Evolutionary conservation across 2,113 vertebrate species (phyloP).

Genomic region (Sialia sialis): DNA sequence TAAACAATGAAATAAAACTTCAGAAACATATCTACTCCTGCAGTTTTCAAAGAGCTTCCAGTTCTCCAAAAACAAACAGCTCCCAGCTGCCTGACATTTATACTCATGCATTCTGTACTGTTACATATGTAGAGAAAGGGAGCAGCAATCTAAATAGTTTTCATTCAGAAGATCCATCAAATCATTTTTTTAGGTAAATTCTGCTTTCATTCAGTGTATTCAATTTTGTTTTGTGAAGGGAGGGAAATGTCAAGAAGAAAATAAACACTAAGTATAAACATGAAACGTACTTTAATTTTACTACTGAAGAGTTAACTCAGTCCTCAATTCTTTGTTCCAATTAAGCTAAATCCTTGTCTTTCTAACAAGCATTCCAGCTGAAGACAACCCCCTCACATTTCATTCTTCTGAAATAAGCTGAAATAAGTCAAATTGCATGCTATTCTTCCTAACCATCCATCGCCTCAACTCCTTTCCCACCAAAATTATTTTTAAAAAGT

Average conservation of each 20-base stretch:
- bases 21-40: slow-evolving; percentile 58
- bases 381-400: neutral
- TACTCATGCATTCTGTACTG: neutral
- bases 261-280: neutral
- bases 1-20: slow-evolving; percentile 63
- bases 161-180: neutral
- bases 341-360: neutral
- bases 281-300: neutral
- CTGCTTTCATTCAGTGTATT: neutral
- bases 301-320: neutral
- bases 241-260: neutral
- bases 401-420: neutral
- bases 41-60: slow-evolving; percentile 55
- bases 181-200: slow-evolving; percentile 13
- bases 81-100: slow-evolving; percentile 39
- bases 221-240: slow-evolving; percentile 1
- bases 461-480: neutral
- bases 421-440: neutral
- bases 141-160: neutral
- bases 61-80: slow-evolving; percentile 43
- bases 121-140: neutral
- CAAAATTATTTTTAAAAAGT: neutral
- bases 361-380: neutral
- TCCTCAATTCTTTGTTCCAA: neutral
- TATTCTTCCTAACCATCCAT: neutral